phyloP scores from a whole-genome alignment of 2,797 vertebrate genomes.

The Danio aesculapii region DNA sequence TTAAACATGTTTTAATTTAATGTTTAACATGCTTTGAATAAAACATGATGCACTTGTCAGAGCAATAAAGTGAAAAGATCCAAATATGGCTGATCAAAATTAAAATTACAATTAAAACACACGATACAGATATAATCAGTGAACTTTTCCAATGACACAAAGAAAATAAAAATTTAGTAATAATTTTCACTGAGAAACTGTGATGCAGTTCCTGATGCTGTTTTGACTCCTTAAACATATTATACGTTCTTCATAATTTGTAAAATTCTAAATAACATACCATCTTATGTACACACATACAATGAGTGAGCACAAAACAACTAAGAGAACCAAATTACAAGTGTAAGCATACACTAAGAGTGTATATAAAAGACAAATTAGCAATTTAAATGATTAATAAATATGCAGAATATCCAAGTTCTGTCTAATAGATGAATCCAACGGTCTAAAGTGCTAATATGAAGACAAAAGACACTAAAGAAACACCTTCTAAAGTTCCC shows the following conservation, averaged over 20 bases:
- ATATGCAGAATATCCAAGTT: not conserved
- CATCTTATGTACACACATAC: no score
- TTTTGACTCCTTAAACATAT: no score
- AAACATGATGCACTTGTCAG: not conserved
- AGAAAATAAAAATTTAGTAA: not conserved
- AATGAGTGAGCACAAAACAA: no score
- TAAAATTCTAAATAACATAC: no score
- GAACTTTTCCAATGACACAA: not conserved
- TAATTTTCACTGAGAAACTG: no score
- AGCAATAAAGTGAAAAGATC: not conserved
- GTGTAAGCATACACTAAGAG: no score
- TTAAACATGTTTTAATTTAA: not conserved
- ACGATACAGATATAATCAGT: not conserved
- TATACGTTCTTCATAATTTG: no score
- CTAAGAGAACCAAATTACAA: no score
- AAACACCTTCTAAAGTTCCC: constrained; percentile 49
- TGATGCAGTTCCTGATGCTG: no score
- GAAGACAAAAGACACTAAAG: constrained; percentile 47
- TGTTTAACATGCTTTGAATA: not conserved
- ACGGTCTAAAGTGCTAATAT: not conserved
- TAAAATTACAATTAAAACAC: not conserved
- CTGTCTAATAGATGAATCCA: constrained; percentile 8
- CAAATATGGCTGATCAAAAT: not conserved
- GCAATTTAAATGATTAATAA: not conserved
- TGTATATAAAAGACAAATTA: not conserved